These are phyloP conservation scores for Helicoverpa assulta DNA, from an alignment of 2,888 invertebrate species.

Conservation along the genomic window DNA sequence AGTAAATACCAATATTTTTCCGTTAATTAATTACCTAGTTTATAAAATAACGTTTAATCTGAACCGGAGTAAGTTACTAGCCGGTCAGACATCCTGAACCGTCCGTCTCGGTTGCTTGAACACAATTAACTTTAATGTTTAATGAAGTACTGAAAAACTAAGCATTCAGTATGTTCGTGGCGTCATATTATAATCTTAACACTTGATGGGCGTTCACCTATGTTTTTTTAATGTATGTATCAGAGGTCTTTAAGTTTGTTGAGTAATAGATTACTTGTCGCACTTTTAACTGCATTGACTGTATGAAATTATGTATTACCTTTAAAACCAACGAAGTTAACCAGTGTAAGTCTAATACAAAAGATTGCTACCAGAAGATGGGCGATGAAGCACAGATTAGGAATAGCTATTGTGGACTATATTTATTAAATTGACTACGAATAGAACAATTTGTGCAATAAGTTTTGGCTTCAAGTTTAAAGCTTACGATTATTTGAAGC, in stretches of 20 bases:
- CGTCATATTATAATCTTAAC: background rate
- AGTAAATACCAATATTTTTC: constrained; percentile 13
- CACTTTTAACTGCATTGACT: no score
- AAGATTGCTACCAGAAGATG: no score
- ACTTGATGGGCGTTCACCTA: background rate
- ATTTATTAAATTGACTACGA: no score
- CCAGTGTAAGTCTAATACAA: no score
- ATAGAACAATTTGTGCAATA: no score
- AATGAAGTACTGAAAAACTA: constrained; percentile 17
- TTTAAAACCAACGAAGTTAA: no score
- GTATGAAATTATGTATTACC: no score
- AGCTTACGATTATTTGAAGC: no score
- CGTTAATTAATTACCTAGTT: constrained; percentile 32
- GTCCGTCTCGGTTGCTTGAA: constrained; percentile 41
- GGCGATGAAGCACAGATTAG: no score
- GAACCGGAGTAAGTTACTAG: constrained; percentile 33
- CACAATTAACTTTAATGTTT: constrained; percentile 42
- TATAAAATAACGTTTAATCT: constrained; percentile 35
- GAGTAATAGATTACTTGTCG: background rate
- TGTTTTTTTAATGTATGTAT: background rate
- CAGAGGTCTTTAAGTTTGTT: background rate
- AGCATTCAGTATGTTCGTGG: background rate
- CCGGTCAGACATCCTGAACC: constrained; percentile 45
- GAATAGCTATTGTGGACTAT: no score
- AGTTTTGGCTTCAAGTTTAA: no score